phyloP scores from a whole-genome alignment of 2,888 invertebrate species.

The Tetragnatha montana region DNA sequence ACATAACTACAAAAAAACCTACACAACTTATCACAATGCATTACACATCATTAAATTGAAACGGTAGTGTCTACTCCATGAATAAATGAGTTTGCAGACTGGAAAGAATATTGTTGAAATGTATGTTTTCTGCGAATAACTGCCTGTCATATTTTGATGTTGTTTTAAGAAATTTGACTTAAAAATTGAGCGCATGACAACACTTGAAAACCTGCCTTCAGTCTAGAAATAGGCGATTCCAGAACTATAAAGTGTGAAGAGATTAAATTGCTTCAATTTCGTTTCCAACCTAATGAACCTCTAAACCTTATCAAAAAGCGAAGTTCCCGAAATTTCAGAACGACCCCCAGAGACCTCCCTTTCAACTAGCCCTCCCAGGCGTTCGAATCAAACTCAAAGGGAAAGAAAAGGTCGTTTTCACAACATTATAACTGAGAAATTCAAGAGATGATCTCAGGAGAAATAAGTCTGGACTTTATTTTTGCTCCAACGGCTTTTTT shows the following conservation, averaged over 20 bases:
- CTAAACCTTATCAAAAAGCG: not conserved
- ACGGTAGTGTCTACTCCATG: no score
- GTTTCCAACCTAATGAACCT: not conserved
- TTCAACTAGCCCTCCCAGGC: constrained; percentile 2
- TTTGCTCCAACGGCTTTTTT: not conserved
- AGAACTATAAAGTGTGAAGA: not conserved
- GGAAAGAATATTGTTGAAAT: no score
- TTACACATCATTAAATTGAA: no score
- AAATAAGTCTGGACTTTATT: constrained; percentile 23
- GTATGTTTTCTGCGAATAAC: no score
- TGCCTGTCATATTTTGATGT: no score
- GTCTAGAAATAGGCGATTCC: no score
- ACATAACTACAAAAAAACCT: no score
- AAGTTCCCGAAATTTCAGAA: constrained; percentile 5
- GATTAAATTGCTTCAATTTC: not conserved
- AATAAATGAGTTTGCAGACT: no score
- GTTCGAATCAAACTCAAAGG: constrained; percentile 11
- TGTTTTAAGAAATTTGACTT: no score
- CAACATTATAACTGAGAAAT: constrained; percentile 48
- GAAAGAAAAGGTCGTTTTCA: constrained; percentile 44
- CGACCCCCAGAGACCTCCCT: constrained; percentile 9
- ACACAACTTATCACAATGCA: no score
- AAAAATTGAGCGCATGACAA: no score
- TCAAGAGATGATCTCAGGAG: constrained; percentile 31
- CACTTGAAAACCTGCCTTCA: no score